Conservation (phyloP, 2,888 invertebrate species). For the Lutraria lutraria region DNA sequence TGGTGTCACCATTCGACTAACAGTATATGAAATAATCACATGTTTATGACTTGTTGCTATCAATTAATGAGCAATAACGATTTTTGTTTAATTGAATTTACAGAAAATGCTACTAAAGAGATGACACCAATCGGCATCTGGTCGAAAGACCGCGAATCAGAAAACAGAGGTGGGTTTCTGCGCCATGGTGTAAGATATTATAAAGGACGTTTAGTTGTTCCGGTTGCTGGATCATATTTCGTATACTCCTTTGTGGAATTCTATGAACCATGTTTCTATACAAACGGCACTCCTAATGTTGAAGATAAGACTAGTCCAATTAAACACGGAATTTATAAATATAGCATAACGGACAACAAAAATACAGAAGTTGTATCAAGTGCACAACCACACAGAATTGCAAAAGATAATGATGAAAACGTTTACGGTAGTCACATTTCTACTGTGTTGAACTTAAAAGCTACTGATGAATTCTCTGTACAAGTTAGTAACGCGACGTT, state of each 20-base stretch:
- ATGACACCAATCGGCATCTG: slow-evolving; percentile 17
- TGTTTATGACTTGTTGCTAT: background rate
- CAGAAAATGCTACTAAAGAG: background rate
- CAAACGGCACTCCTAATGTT: background rate
- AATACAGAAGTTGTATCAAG: slow-evolving; percentile 17
- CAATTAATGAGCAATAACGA: background rate
- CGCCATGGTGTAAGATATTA: slow-evolving; percentile 25
- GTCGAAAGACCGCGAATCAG: slow-evolving; percentile 14
- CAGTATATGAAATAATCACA: background rate
- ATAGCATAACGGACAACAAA: slow-evolving; percentile 1
- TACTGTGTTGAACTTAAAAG: slow-evolving; percentile 21
- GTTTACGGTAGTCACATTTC: slow-evolving; percentile 34
- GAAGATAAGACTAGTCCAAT: background rate
- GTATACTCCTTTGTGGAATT: slow-evolving; percentile 36
- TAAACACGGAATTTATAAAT: slow-evolving; percentile 35
- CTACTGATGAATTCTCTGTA: slow-evolving; percentile 46
- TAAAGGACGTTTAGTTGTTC: slow-evolving; percentile 42
- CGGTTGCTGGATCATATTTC: slow-evolving; percentile 32
- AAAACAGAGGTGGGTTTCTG: slow-evolving; percentile 23
- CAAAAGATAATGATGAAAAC: slow-evolving; percentile 28
- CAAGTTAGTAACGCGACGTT: slow-evolving; percentile 30
- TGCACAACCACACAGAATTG: slow-evolving; percentile 31
- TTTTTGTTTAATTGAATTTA: background rate
- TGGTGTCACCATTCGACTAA: background rate
- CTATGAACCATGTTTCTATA: background rate